These are phyloP conservation scores for Beroe forskalii DNA, from an alignment of 37 sponge, comb jelly and placozoan genomes.

Conservation along the genomic window DNA sequence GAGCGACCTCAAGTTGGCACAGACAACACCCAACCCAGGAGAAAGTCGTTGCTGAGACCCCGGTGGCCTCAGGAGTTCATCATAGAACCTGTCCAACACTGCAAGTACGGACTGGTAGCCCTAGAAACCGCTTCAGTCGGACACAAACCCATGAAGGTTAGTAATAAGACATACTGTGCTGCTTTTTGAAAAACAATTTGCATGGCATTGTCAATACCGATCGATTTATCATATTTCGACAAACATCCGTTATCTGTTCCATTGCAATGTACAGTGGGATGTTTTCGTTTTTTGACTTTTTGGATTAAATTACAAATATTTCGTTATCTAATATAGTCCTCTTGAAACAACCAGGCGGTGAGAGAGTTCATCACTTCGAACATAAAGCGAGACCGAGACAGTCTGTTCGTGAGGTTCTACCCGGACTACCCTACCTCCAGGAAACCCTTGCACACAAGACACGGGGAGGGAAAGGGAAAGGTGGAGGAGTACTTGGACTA, in stretches of 20 bases:
- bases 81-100: background rate
- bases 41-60: background rate
- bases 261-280: too few species aligned
- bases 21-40: background rate
- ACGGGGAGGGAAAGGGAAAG: background rate
- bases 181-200: too few species aligned
- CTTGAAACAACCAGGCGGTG: background rate
- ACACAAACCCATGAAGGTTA: background rate
- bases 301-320: too few species aligned
- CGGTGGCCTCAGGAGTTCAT: constrained; percentile 58
- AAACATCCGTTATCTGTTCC: too few species aligned
- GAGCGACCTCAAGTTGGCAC: background rate
- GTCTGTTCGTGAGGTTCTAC: background rate
- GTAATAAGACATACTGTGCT: too few species aligned
- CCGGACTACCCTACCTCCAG: constrained; percentile 25
- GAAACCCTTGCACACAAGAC: background rate
- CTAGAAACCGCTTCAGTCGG: background rate
- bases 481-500: constrained; percentile 2
- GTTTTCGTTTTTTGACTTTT: too few species aligned
- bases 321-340: too few species aligned
- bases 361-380: background rate
- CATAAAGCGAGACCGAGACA: background rate
- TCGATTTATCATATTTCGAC: too few species aligned
- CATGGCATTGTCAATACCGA: too few species aligned
- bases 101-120: background rate